phyloP scores from a whole-genome alignment of 2,797 vertebrate species.

The Antennarius maculatus region DNA sequence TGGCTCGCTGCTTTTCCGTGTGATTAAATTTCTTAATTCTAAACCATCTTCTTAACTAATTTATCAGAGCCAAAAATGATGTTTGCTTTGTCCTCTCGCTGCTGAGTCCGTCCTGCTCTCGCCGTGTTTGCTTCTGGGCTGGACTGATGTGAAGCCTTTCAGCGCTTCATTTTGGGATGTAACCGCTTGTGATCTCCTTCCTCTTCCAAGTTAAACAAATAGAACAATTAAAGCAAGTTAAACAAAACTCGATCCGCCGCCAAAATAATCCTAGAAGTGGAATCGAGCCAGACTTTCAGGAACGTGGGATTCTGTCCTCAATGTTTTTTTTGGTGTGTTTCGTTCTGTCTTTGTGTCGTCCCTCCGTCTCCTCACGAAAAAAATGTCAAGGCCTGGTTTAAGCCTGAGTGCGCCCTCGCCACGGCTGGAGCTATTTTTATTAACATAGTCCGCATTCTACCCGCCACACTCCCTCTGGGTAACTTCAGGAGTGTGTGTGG shows the following conservation, averaged over 20 bases:
- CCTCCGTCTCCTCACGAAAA: constrained; percentile 45
- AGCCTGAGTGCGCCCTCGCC: constrained; percentile 49
- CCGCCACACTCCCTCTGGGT: constrained; percentile 52
- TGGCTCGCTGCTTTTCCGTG: not conserved
- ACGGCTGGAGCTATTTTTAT: constrained; percentile 66
- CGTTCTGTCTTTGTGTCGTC: constrained; percentile 19
- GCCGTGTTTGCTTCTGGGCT: not conserved
- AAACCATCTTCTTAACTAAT: not conserved
- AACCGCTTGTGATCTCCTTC: constrained; percentile 48
- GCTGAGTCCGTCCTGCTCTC: not conserved
- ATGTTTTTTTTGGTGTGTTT: not conserved
- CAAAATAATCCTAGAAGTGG: constrained; percentile 43
- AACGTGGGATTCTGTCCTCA: constrained; percentile 1
- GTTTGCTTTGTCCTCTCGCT: not conserved
- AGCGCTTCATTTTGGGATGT: constrained; percentile 40
- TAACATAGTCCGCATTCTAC: constrained; percentile 61
- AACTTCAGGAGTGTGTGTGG: constrained; percentile 28
- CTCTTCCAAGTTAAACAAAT: constrained; percentile 53
- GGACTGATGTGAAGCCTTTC: constrained; percentile 57
- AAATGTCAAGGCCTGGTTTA: constrained; percentile 44
- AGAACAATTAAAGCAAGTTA: constrained; percentile 42
- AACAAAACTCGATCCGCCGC: constrained; percentile 33
- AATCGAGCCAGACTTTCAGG: constrained; percentile 6
- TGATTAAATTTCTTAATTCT: not conserved
- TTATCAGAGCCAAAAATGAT: not conserved